Conservation (phyloP, 2,113 vertebrate genomes). For the Saccopteryx bilineata region DNA sequence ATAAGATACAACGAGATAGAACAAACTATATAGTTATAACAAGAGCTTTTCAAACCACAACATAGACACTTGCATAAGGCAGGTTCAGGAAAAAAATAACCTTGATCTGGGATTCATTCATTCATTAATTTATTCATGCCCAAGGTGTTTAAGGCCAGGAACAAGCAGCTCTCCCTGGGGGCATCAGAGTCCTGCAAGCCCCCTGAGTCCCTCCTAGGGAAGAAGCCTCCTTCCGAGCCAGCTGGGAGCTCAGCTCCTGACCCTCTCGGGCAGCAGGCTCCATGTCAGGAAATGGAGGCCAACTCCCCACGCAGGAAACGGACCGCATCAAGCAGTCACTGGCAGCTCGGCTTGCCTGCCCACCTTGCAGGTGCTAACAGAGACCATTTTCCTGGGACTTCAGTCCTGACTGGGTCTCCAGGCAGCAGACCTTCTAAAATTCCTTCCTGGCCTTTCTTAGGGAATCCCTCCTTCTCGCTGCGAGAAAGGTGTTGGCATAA, state of each 20-base stretch:
- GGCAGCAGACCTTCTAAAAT: background rate
- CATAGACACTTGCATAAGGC: background rate
- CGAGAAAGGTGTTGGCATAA: background rate
- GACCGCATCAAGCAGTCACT: background rate
- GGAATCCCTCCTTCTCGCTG: background rate
- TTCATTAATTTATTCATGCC: background rate
- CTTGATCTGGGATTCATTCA: background rate
- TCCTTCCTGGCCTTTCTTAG: background rate
- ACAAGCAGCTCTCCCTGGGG: background rate
- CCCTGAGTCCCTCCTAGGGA: background rate
- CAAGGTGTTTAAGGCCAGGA: background rate
- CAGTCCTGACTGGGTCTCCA: background rate
- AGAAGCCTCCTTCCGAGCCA: background rate
- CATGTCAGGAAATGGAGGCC: background rate
- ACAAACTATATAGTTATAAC: background rate
- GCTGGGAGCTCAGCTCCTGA: background rate
- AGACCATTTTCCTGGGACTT: background rate
- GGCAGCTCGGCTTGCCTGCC: background rate
- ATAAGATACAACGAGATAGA: background rate
- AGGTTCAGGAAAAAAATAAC: background rate
- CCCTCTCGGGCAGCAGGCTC: background rate
- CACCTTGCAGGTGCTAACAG: background rate
- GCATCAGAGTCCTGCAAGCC: background rate
- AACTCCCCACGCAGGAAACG: background rate
- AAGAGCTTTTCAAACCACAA: background rate